Percentiles rank a stretch among this genome's conserved stretches.
phyloP scores from a whole-genome alignment of 1,140 invertebrate genomes.

The Orchestia grillus region DNA sequence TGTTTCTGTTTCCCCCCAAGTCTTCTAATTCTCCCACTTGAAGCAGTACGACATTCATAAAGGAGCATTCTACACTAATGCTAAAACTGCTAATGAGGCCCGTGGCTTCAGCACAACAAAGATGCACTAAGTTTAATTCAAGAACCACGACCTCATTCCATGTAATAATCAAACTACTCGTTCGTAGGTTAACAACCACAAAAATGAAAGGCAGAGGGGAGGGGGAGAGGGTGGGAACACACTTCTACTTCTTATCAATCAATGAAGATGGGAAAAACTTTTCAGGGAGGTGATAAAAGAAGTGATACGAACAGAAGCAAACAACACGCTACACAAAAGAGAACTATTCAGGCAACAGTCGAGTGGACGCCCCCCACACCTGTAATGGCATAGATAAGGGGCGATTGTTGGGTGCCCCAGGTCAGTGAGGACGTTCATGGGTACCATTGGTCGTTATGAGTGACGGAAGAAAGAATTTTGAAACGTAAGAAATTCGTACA shows the following conservation, averaged over 20 bases:
- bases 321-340: neutral
- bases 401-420: neutral
- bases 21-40: neutral
- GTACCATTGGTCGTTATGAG: neutral
- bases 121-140: neutral
- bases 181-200: neutral
- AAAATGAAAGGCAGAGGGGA: neutral
- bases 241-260: neutral
- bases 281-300: neutral
- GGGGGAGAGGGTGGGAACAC: neutral
- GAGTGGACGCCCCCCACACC: neutral
- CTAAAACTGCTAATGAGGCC: neutral
- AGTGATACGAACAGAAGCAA: neutral
- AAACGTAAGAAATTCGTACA: neutral
- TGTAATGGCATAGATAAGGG: neutral
- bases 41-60: neutral
- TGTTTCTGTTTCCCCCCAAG: neutral
- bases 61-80: neutral
- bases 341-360: neutral
- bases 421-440: neutral
- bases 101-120: neutral
- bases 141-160: neutral
- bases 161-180: neutral
- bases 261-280: neutral
- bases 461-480: no score